Percentiles rank a stretch among this genome's conserved stretches.
Evolutionary conservation across 2,113 vertebrate species (phyloP).

Genomic region (Hemibates koningsi): DNA sequence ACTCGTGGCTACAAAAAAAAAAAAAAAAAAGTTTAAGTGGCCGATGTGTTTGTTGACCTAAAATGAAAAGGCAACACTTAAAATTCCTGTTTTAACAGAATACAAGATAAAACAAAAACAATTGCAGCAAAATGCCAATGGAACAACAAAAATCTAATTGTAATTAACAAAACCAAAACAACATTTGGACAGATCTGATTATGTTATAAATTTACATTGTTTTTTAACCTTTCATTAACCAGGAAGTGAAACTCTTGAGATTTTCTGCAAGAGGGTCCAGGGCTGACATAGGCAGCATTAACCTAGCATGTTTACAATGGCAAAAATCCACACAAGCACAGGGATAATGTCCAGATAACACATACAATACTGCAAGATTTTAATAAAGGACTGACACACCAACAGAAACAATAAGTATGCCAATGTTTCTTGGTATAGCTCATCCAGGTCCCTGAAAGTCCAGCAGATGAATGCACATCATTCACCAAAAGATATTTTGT

Average conservation of each 20-base stretch:
- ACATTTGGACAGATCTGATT: not conserved
- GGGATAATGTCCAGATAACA: not conserved
- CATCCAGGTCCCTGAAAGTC: not conserved
- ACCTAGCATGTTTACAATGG: not conserved
- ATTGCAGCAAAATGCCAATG: not conserved
- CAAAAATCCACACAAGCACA: not conserved
- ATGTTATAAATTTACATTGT: not conserved
- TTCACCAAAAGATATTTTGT: not conserved
- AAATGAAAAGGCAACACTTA: not conserved
- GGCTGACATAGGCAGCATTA: not conserved
- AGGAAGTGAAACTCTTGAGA: not conserved
- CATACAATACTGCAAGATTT: not conserved
- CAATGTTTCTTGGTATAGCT: not conserved
- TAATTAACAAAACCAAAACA: not conserved
- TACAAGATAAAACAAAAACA: not conserved
- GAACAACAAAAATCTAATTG: not conserved
- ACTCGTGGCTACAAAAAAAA: not conserved
- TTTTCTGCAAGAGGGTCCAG: not conserved
- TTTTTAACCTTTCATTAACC: not conserved
- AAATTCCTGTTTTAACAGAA: not conserved
- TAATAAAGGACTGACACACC: not conserved
- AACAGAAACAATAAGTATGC: not conserved
- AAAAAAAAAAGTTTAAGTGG: not conserved
- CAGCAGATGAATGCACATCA: not conserved
- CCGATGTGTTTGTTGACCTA: not conserved